Evolutionary conservation across 2,113 vertebrate species (phyloP), one percentile per base, ranked within the genome.

Genomic region (Leptobrachium leishanense): DNA sequence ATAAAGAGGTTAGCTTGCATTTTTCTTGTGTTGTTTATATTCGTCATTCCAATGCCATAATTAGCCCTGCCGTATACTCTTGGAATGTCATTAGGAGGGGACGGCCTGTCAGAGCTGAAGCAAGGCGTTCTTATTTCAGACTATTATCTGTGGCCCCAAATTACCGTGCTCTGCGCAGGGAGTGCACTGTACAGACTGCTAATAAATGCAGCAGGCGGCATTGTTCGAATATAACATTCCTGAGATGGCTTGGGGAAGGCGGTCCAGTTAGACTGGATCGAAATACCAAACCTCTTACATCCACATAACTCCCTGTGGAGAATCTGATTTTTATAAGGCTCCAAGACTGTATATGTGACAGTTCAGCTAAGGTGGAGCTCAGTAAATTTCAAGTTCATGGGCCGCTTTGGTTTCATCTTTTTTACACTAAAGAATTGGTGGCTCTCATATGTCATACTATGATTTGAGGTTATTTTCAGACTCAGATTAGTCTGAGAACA

Each of bases 21-120:
- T 74, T 79, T 66, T 31, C 50, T 72, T 74, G 13, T 78, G 11
- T 74, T 80, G 78, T 81, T 81, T 81, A 81, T 74, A 68, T 81
- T 81, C 54, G 50, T 81, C 78, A 68, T 81, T 74, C 78, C 78
- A 63, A 41, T 62, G 64, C 78, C 72, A 74, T 81, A 81, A 81
- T 81, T 81, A 81, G 78, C 53, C 2, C 20, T n/a, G 78, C 64
- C 72, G 59, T 62, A 74, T 63, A 43, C 65, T 62, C 69, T 11
- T 62, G 72, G 78, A 81, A 81, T 81, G 78, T 74, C 65, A 41
- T 72, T 68, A 81, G 78, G 72, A 81, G 78, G 71, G 71, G 77
- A 44, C 70, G n/a, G 65, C 43, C 64, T 81, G 71, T 68, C 64
- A 81, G 42, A 31, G 20, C 20, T 31, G 20, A 46, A 11, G 31